Percentiles rank a stretch among this genome's conserved stretches.
These are phyloP conservation scores for Bovichtus diacanthus DNA, from an alignment of 2,797 vertebrate species.

Conservation along the genomic window DNA sequence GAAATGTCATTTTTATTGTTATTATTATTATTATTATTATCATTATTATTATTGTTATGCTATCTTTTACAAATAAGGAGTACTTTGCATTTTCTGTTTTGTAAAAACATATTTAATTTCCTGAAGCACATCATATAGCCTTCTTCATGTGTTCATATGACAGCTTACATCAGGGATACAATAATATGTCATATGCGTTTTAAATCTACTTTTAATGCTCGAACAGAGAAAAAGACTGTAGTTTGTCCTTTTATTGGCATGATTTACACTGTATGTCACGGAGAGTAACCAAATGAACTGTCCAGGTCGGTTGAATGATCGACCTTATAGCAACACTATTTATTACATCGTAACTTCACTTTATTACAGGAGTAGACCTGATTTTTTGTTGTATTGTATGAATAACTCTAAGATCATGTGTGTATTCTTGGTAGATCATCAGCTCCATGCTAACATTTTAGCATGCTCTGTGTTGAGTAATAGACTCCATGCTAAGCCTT, in stretches of 20 bases:
- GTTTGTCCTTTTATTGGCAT: constrained; percentile 5
- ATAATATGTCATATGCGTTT: not conserved
- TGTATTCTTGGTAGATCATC: not conserved
- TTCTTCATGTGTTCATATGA: not conserved
- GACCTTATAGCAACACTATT: not conserved
- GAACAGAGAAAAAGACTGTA: not conserved
- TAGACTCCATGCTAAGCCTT: not conserved
- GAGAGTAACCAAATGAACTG: not conserved
- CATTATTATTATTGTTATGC: not conserved
- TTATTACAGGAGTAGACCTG: not conserved
- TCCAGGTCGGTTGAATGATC: not conserved
- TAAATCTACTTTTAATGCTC: not conserved
- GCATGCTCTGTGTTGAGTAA: not conserved
- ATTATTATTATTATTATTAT: too few species aligned
- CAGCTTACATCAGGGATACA: not conserved
- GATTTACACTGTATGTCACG: not conserved
- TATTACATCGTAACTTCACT: not conserved
- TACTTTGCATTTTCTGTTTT: not conserved
- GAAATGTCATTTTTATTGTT: not conserved
- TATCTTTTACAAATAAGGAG: not conserved
- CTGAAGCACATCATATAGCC: not conserved
- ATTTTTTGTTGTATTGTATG: not conserved
- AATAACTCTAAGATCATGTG: not conserved
- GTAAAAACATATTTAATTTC: not conserved
- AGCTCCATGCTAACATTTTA: not conserved